These are phyloP conservation scores for Hippopotamus amphibius DNA, from an alignment of 2,113 vertebrate genomes.

Conservation along the genomic window DNA sequence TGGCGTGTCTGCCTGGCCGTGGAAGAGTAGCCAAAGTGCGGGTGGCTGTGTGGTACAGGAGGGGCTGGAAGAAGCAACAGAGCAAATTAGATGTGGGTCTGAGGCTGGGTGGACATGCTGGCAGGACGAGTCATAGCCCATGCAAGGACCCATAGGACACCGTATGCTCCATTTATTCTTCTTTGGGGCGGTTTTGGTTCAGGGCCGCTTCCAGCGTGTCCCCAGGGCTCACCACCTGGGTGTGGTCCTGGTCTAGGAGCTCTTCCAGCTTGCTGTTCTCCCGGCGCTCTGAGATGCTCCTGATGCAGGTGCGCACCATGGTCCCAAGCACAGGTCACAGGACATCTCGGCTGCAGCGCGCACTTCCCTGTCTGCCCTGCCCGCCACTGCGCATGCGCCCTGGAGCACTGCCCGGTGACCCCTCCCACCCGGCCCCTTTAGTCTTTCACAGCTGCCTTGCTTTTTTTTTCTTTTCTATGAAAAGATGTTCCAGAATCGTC, in stretches of 20 bases:
- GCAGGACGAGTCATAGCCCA: not conserved
- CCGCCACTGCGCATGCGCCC: accelerated
- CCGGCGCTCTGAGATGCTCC: conserved; percentile 92
- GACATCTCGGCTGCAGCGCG: conserved; percentile 30
- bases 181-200: conserved; percentile 93
- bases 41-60: not conserved
- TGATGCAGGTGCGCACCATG: conserved; percentile 85
- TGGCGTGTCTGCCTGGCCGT: not conserved
- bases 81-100: conserved; percentile 27
- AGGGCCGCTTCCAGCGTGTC: conserved; percentile 96
- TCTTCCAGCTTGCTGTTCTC: conserved; percentile 95
- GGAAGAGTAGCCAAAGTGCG: not conserved
- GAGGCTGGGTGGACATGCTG: not conserved
- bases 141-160: not conserved
- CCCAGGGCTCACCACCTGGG: conserved; percentile 95
- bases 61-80: conserved; percentile 46
- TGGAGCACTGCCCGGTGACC: not conserved
- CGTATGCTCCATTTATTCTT: conserved; percentile 88
- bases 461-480: no score
- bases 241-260: conserved; percentile 91
- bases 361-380: accelerated
- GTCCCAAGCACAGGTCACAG: conserved; percentile 96
- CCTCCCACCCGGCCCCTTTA: not conserved
- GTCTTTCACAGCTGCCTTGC: not conserved
- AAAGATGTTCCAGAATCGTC: not conserved